These are phyloP conservation scores for Corythornis vintsioides DNA, from an alignment of 2,113 vertebrate species.

Conservation along the genomic window DNA sequence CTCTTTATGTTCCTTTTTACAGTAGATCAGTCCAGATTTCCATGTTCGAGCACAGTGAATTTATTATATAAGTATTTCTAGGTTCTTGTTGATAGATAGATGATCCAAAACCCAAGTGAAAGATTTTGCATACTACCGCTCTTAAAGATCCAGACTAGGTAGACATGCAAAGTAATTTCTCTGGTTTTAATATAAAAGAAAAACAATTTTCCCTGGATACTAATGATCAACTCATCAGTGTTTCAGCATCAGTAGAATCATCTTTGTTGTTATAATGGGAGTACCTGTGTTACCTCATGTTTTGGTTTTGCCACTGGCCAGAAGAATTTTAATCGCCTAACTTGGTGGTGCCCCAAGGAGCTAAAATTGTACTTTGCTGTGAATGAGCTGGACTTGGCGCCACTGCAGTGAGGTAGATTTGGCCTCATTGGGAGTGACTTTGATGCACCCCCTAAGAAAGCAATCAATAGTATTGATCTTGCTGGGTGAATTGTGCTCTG, in stretches of 20 bases:
- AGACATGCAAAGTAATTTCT: neutral
- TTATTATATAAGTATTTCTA: neutral
- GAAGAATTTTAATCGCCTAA: neutral
- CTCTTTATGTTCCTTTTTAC: neutral
- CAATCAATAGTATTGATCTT: constrained; percentile 41
- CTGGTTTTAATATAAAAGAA: neutral
- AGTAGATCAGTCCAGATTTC: neutral
- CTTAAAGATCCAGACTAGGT: neutral
- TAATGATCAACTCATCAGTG: neutral
- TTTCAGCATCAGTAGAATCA: neutral
- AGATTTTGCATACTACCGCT: neutral
- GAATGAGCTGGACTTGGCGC: neutral
- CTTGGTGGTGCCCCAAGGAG: neutral
- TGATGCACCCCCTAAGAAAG: constrained; percentile 24
- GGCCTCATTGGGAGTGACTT: constrained; percentile 22
- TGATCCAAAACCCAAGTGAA: neutral
- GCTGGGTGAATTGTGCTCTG: neutral
- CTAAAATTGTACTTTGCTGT: neutral
- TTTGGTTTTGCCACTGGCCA: neutral
- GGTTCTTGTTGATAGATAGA: neutral
- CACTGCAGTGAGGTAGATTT: neutral
- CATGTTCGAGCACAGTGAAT: neutral
- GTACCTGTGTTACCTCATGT: neutral
- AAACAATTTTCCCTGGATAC: neutral
- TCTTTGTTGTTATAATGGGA: neutral